phyloP scores from a whole-genome alignment of 2,113 vertebrate species.

The Mirza zaza region DNA sequence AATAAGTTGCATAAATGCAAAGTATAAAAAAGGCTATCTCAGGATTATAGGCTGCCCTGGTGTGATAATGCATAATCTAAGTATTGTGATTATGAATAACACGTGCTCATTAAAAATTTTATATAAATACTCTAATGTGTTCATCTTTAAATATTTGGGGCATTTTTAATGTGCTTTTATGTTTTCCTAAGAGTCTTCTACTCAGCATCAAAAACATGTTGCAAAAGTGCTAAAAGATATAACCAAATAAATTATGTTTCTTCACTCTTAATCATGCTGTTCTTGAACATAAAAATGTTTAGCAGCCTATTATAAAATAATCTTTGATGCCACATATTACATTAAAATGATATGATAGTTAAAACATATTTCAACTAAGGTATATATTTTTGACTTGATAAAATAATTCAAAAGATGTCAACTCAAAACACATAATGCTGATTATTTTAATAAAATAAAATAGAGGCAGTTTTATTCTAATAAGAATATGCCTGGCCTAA shows the following conservation, averaged over 20 bases:
- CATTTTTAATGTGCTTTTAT: conserved; percentile 42
- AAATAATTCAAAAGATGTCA: conserved; percentile 84
- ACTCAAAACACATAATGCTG: conserved; percentile 79
- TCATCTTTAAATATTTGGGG: conserved; percentile 21
- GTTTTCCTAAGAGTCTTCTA: conserved; percentile 19
- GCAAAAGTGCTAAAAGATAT: conserved; percentile 39
- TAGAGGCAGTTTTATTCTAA: conserved; percentile 83
- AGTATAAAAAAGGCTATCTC: conserved; percentile 22
- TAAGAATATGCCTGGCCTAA: conserved; percentile 84
- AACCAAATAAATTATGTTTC: conserved; percentile 69
- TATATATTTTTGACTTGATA: conserved; percentile 80
- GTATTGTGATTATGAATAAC: conserved; percentile 36
- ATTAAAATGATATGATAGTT: conserved; percentile 79
- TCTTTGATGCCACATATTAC: conserved; percentile 73
- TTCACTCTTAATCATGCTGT: conserved; percentile 53
- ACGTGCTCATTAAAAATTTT: conserved; percentile 10
- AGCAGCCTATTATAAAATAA: conserved; percentile 67
- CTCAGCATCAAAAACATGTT: conserved; percentile 52
- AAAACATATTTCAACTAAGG: conserved; percentile 78
- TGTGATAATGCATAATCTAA: conserved; percentile 9
- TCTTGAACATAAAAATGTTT: conserved; percentile 73
- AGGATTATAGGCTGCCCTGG: conserved; percentile 18
- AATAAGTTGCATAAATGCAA: conserved; percentile 44
- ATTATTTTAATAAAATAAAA: conserved; percentile 83
- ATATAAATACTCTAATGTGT: not conserved